Evolutionary conservation across 2,113 vertebrate species (phyloP).

Genomic region (Turnix velox): DNA sequence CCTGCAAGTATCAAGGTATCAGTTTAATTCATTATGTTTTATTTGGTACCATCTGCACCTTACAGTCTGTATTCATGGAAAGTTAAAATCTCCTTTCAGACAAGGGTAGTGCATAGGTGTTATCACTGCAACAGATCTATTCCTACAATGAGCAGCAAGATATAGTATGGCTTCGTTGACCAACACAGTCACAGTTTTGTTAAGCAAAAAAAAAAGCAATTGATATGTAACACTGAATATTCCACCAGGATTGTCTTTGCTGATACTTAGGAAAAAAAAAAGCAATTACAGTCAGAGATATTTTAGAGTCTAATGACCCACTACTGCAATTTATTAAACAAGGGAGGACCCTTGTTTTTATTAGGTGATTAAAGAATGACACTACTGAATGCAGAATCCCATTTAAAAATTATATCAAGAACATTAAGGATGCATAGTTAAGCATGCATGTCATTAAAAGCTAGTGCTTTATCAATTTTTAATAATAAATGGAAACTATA

Average conservation of each 20-base stretch:
- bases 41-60: conserved; percentile 54
- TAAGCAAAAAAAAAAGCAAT: neutral
- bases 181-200: neutral
- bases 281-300: neutral
- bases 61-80: neutral
- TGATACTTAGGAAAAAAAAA: neutral
- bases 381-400: neutral
- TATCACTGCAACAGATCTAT: neutral
- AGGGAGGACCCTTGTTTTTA: neutral
- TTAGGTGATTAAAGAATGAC: conserved; percentile 1
- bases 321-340: neutral
- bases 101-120: conserved; percentile 13
- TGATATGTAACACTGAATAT: neutral
- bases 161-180: neutral
- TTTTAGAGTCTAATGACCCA: neutral
- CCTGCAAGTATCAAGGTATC: conserved; percentile 49
- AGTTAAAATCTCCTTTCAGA: conserved; percentile 51
- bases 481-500: neutral
- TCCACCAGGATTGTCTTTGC: neutral
- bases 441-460: conserved; percentile 14
- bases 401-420: neutral
- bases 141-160: neutral
- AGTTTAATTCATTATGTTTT: conserved; percentile 54
- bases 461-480: conserved; percentile 36
- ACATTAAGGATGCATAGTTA: conserved; percentile 29